Evolutionary conservation across 2,113 vertebrate species (phyloP), one percentile per base, ranked within the genome.

Genomic region (Prietella phreatophila): DNA sequence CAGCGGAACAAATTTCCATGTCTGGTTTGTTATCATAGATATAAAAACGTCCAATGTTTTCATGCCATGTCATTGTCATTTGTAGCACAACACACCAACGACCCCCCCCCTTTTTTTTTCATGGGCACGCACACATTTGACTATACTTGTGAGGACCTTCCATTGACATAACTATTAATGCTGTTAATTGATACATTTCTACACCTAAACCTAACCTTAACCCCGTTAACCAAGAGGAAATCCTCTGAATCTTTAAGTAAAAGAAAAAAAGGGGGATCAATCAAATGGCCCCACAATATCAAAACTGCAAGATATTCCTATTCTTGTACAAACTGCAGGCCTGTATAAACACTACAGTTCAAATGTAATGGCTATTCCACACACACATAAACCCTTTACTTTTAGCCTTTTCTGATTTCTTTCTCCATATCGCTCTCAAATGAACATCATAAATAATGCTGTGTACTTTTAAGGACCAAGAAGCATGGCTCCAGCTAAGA

Each of bases 21-120:
- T 84, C 27, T 69, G 47, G 61, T 50, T 25, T 63, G 58, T 83
- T 42, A 82, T 39, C 60, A n/a, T 47, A 25, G 82, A 83, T 63
- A 63, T 10, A 83, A 63, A 65, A 83, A 63, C 11, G 39, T 50
- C 58, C 25, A 17, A 15, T 61, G 33, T 83, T 83, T 47, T 78
- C 22, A 47, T 47, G 82, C n/a, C 39, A 83, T 65, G 82, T 50
- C 33, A 19, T 14, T 82, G 56, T 82, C 30, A 3, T 83, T 83
- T 61, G 19, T 83, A 58, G 27, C 22, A n/a, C 36, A 47, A 11
- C 22, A 4, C 0, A 5, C 42, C 50, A 9, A n/a, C 11, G 1
- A 2, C 50, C 11, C 10, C 11, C 11, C 0, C 13, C 5, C 19
- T 84, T 67, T 63, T 61, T 81, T 55, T 11, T 30, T 2, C 5